A percentile compares a stretch with the other conserved stretches of the same genome.
phyloP scores from a whole-genome alignment of 2,888 invertebrate genomes.

The Caenorhabditis becei region DNA sequence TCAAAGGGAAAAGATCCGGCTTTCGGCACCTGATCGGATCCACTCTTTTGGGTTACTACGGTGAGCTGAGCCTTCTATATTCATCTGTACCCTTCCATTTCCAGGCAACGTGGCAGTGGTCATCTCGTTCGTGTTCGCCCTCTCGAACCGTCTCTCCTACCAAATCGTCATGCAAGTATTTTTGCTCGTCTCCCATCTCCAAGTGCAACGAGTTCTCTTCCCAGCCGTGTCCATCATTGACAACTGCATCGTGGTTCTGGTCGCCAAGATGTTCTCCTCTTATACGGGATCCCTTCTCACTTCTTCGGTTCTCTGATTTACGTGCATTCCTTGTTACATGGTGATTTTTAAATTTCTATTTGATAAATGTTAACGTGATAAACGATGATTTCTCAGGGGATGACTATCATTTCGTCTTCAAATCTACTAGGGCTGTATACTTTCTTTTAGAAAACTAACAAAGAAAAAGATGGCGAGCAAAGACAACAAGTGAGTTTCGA shows the following conservation, averaged over 20 bases:
- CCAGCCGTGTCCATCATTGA: constrained; percentile 7
- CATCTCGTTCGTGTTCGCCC: constrained; percentile 76
- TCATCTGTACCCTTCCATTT: too few relatives aligned
- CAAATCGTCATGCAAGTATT: constrained; percentile 78
- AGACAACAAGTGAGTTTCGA: constrained; percentile 6
- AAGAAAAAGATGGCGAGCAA: constrained; percentile 13
- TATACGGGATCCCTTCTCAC: constrained; percentile 27
- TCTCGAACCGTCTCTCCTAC: constrained; percentile 72
- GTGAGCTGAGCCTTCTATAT: constrained; percentile 47
- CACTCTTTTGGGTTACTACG: constrained; percentile 74
- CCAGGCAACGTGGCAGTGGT: constrained; percentile 78
- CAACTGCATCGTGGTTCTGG: constrained; percentile 32
- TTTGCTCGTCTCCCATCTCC: constrained; percentile 80
- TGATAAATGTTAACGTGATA: background rate
- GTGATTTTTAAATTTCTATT: background rate
- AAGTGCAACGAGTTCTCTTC: constrained; percentile 68
- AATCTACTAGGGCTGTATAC: too few relatives aligned
- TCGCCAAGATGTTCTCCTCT: constrained; percentile 22
- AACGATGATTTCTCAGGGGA: background rate
- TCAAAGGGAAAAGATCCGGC: background rate
- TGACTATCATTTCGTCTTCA: background rate
- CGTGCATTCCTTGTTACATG: background rate
- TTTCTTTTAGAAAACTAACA: background rate
- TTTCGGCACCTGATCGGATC: constrained; percentile 46
- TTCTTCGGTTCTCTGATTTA: constrained; percentile 7